Conservation (phyloP, 2,888 invertebrate species). For the Marronus borbonicus region DNA sequence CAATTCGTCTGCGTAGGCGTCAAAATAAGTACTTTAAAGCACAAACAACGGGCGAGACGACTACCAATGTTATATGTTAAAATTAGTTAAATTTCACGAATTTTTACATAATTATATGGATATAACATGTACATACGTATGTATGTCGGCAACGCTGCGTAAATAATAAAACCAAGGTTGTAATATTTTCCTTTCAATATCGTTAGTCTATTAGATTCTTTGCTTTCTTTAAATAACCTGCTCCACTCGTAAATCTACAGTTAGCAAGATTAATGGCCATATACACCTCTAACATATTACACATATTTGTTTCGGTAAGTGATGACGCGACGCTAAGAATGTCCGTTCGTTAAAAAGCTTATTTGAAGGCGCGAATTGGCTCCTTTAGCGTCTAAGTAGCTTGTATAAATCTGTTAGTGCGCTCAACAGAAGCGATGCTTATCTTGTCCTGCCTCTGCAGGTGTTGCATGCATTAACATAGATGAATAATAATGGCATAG, state of each 20-base stretch:
- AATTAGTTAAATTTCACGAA: neutral
- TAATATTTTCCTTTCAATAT: neutral
- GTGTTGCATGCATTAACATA: constrained; percentile 53
- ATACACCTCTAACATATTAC: neutral
- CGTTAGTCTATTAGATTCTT: neutral
- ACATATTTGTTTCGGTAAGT: constrained; percentile 1
- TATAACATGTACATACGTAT: neutral
- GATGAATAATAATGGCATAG: constrained; percentile 51
- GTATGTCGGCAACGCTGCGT: neutral
- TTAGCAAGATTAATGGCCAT: constrained; percentile 7
- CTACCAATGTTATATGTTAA: neutral
- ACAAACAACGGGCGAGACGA: neutral
- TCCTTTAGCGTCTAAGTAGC: constrained; percentile 10
- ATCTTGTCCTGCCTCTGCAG: constrained; percentile 50
- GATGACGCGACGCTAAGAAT: neutral
- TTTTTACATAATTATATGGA: neutral
- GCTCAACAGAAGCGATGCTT: constrained; percentile 33
- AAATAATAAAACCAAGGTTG: neutral
- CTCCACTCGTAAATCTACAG: neutral
- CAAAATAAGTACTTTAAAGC: no score
- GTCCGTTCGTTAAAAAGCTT: neutral
- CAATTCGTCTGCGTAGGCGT: neutral
- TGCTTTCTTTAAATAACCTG: neutral
- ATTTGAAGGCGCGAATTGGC: constrained; percentile 26
- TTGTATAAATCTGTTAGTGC: constrained; percentile 32